These are phyloP conservation scores for Periophthalmodon schlosseri DNA, from an alignment of 2,113 vertebrate species.

Conservation along the genomic window DNA sequence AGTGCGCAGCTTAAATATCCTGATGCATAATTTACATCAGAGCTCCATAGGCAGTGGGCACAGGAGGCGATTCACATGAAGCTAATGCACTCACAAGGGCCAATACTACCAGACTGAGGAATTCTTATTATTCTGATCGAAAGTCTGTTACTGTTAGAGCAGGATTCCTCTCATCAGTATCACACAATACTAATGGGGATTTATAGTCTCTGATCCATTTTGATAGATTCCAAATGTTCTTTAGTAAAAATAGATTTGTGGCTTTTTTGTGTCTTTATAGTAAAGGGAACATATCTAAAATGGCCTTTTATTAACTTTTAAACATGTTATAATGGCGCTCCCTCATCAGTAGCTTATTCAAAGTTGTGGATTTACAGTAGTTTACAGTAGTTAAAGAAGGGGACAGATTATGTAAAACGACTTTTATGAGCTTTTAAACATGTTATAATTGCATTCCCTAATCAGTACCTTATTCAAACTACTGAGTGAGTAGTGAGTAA, in stretches of 20 bases:
- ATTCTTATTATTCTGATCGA: background rate
- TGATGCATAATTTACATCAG: slow-evolving; percentile 6
- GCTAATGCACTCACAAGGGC: background rate
- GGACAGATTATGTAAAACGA: too few relatives aligned
- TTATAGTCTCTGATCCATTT: background rate
- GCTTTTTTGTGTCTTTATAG: too few relatives aligned
- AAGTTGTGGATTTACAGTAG: too few relatives aligned
- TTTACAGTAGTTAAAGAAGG: too few relatives aligned
- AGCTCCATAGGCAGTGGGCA: background rate
- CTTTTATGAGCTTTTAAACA: too few relatives aligned
- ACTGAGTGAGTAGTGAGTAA: too few relatives aligned
- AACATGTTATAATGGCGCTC: too few relatives aligned
- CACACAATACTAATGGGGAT: background rate
- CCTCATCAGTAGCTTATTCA: too few relatives aligned
- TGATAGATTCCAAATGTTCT: background rate
- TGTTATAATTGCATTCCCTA: too few relatives aligned
- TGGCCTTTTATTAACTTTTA: too few relatives aligned
- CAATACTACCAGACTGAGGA: background rate
- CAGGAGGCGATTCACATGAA: background rate
- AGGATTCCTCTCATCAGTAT: background rate
- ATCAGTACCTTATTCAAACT: too few relatives aligned
- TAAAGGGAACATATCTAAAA: too few relatives aligned
- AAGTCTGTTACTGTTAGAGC: background rate
- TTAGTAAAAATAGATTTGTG: background rate
- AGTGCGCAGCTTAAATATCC: slow-evolving; percentile 7